A percentile compares a stretch with the other conserved stretches of the same genome.
Evolutionary conservation across 2,797 vertebrate genomes (phyloP).

Genomic region (Garrulus glandarius): DNA sequence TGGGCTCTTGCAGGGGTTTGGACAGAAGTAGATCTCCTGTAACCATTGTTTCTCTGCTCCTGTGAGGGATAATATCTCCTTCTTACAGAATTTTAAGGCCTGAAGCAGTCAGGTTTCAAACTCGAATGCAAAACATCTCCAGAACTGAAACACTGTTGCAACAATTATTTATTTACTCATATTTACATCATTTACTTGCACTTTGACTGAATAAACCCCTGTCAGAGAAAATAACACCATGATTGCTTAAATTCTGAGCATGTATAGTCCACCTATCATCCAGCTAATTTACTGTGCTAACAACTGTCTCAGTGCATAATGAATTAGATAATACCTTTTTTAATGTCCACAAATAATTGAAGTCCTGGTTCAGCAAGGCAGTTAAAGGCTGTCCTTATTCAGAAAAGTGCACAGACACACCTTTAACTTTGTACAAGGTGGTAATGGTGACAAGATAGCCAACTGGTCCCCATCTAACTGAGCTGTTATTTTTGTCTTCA

Average conservation of each 20-base stretch:
- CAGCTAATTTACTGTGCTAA: slow-evolving; percentile 25
- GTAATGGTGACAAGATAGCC: neutral
- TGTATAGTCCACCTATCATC: neutral
- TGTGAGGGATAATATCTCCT: neutral
- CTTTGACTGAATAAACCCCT: neutral
- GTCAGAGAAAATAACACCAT: neutral
- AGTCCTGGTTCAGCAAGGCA: neutral
- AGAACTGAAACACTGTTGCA: neutral
- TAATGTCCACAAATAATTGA: slow-evolving; percentile 10
- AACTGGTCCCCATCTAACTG: neutral
- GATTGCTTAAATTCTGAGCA: neutral
- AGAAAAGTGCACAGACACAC: neutral
- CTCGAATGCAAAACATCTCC: neutral
- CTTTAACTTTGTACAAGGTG: neutral
- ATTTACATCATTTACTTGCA: neutral
- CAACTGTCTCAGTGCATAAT: slow-evolving; percentile 27
- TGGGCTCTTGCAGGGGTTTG: neutral
- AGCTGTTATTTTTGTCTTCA: neutral
- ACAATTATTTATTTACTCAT: neutral
- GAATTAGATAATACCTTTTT: neutral
- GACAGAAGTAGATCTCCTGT: neutral
- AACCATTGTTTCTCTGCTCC: neutral
- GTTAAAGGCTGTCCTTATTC: neutral
- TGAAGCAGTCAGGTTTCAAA: neutral
- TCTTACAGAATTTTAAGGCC: neutral